phyloP scores from a whole-genome alignment of 2,797 vertebrate species.

The Pristis pectinata region DNA sequence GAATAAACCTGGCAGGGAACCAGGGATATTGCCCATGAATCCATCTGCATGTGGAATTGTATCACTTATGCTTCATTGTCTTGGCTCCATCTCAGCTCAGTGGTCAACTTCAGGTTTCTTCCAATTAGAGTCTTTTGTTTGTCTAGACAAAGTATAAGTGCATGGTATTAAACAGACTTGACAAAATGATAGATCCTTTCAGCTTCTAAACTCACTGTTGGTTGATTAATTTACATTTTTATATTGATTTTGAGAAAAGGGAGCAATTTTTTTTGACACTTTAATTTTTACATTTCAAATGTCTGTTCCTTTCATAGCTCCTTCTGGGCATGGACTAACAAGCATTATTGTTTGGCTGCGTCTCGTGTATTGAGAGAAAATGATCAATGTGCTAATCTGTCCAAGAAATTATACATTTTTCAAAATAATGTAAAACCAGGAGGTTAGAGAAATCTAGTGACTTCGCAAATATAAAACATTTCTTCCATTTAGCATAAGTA shows the following conservation, averaged over 20 bases:
- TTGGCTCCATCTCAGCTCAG: neutral
- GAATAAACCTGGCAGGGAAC: neutral
- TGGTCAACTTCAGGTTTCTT: neutral
- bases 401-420: neutral
- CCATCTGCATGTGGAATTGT: neutral
- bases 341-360: neutral
- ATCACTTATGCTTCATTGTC: neutral
- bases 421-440: neutral
- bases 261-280: neutral
- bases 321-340: neutral
- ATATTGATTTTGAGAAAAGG: neutral
- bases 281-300: conserved; percentile 18
- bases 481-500: neutral
- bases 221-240: conserved; percentile 23
- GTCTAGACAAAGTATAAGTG: neutral
- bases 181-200: neutral
- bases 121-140: neutral
- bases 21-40: neutral
- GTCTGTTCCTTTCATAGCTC: neutral
- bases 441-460: neutral
- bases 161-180: neutral
- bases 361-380: neutral
- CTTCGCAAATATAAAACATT: neutral
- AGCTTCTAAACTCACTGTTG: neutral
- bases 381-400: neutral